A percentile compares a stretch with the other conserved stretches of the same genome.
phyloP scores from a whole-genome alignment of 2,113 vertebrate genomes.

The Pelecanoides urinatrix region DNA sequence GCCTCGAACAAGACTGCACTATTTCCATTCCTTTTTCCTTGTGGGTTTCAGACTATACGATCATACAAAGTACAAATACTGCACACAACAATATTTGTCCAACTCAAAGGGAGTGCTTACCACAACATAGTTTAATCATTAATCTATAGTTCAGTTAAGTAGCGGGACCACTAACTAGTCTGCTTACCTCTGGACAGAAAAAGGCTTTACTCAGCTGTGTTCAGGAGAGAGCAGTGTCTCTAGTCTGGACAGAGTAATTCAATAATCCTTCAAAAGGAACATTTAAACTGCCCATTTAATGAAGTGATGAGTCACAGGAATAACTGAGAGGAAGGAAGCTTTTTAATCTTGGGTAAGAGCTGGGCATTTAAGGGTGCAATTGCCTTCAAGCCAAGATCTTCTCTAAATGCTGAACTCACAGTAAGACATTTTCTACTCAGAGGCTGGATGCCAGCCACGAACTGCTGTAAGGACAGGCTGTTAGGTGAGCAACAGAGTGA shows the following conservation, averaged over 20 bases:
- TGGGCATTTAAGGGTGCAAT: neutral
- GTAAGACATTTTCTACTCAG: neutral
- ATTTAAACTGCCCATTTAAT: neutral
- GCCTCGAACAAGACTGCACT: neutral
- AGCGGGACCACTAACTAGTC: neutral
- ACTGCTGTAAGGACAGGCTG: neutral
- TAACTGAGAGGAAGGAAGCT: neutral
- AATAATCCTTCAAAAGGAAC: neutral
- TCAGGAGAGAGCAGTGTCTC: neutral
- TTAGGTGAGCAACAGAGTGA: neutral
- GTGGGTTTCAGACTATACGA: neutral
- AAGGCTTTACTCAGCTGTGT: neutral
- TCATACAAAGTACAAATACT: neutral
- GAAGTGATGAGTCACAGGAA: neutral
- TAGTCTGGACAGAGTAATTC: neutral
- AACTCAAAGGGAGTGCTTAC: neutral
- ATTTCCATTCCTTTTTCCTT: neutral
- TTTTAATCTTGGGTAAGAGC: neutral
- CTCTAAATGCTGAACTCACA: neutral
- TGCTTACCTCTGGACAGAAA: neutral
- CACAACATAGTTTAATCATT: neutral
- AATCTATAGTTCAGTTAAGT: neutral
- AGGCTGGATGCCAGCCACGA: neutral
- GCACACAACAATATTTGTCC: neutral
- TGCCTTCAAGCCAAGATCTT: neutral